Percentiles rank a stretch among this genome's conserved stretches.
phyloP scores from a whole-genome alignment of 2,888 invertebrate species.

The Neoitamus cyanurus region DNA sequence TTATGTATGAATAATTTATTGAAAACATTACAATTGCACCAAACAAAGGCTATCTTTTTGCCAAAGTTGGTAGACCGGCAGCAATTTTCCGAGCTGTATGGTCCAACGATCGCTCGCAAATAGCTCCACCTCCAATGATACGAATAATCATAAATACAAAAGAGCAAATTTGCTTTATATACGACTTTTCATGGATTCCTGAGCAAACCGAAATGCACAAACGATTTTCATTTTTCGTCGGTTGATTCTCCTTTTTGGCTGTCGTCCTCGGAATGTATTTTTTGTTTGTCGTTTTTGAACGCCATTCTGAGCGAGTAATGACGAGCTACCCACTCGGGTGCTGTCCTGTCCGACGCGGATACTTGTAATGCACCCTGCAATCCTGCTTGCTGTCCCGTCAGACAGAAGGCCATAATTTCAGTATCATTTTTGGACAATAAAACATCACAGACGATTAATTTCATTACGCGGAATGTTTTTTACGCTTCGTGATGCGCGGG shows the following conservation, averaged over 20 bases:
- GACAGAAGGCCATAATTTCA: conserved; percentile 38
- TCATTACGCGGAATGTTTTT: conserved; percentile 42
- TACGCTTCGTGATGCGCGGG: conserved; percentile 26
- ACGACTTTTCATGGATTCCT: conserved; percentile 15
- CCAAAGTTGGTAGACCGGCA: not conserved
- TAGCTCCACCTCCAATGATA: not conserved
- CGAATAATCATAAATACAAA: conserved; percentile 23
- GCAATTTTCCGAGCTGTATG: not conserved
- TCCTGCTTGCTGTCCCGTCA: not conserved
- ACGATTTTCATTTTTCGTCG: conserved; percentile 22
- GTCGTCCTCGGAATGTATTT: not conserved
- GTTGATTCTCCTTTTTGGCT: conserved; percentile 6
- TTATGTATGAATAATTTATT: not conserved
- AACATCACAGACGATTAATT: conserved; percentile 48
- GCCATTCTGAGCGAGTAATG: not conserved
- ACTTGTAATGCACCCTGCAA: conserved; percentile 38
- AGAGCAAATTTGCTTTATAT: conserved; percentile 32
- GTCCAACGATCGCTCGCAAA: not conserved
- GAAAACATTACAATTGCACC: not conserved
- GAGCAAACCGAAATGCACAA: conserved; percentile 13
- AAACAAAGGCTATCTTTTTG: not conserved
- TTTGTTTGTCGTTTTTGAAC: not conserved
- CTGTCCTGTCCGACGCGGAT: not conserved
- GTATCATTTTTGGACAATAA: conserved; percentile 47
- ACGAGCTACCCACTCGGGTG: not conserved